These are phyloP conservation scores for Emydura subglobosa DNA, from an alignment of 2,113 vertebrate species.

Conservation along the genomic window DNA sequence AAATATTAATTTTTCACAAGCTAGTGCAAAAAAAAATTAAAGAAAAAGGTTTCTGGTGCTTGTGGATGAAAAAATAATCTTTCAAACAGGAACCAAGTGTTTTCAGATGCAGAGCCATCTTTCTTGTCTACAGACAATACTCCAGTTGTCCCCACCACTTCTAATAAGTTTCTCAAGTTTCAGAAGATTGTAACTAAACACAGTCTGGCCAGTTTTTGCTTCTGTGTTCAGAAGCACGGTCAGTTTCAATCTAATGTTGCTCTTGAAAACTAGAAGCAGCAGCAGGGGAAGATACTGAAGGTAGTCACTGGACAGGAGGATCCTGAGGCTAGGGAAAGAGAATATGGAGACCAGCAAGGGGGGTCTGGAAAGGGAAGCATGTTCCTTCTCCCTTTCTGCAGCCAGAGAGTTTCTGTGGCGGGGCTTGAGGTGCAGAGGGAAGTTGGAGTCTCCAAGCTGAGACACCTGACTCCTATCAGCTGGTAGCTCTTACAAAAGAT, in stretches of 20 bases:
- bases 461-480: background rate
- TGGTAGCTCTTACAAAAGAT: background rate
- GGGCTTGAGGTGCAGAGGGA: background rate
- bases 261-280: background rate
- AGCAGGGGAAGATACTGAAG: background rate
- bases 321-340: background rate
- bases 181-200: background rate
- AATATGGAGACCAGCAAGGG: too few relatives aligned
- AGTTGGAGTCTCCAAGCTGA: background rate
- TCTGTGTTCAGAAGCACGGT: background rate
- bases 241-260: background rate
- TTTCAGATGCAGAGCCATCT: background rate
- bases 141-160: rapidly evolving
- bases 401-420: background rate
- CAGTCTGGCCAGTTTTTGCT: background rate
- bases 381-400: background rate
- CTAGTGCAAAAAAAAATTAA: background rate
- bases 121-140: background rate
- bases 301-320: rapidly evolving
- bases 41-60: background rate
- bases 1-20: background rate
- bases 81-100: rapidly evolving
- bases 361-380: rapidly evolving
- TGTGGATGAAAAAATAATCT: rapidly evolving
- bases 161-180: background rate